Base-by-base conservation (phyloP, 53 echinoderm and acorn worm species). In the Zoroaster sp. region DNA sequence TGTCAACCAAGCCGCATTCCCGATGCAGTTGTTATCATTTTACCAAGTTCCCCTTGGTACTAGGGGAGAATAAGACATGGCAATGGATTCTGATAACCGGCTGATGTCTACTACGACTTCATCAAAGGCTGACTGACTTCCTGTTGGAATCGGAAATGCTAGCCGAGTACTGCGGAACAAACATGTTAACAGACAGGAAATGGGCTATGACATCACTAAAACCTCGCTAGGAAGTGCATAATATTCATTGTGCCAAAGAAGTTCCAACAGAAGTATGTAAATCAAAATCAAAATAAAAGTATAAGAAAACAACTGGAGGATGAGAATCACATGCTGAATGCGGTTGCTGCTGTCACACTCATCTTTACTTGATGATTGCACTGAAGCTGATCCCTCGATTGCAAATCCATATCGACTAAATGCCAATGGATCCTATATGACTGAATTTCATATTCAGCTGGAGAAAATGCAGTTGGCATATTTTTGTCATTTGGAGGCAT, bases 181-280 rank as follows among this genome's bases (percentile, higher is more conserved):
- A 73, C 75, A 87, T 41, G 87, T 87, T 87, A 87, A 75, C 40
- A 73, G 65, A 75, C 74, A 75, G 87, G 87, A 87, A 87, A 65
- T 75, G 75, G 53, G 40, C 3, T 38, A 87, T 87, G 87, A 87
- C 75, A 75, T 87, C 59, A 87, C 39, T 72, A 10, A 23, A 44
- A 51, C 17, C 7, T 59, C 63, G 63, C 63, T 59, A 59, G 63
- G 63, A 59, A 59, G 28, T 59, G 28, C 72, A 74, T 45, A 40
- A 2, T 74, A 41, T 74, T 4, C 44, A 45, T 66, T 53, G n/a
- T 80, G 66, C 59, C 81, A 59, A 43, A n/a, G 7, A 80, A 20
- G n/a, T 46, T 46, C 49, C 53, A 36, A 15, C 31, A 45, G 32
- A 20, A 78, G 23, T 35, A 54, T 23, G 28, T 35, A 80, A 49